phyloP scores from a whole-genome alignment of 2,113 vertebrate species.

The Silurus asotus region DNA sequence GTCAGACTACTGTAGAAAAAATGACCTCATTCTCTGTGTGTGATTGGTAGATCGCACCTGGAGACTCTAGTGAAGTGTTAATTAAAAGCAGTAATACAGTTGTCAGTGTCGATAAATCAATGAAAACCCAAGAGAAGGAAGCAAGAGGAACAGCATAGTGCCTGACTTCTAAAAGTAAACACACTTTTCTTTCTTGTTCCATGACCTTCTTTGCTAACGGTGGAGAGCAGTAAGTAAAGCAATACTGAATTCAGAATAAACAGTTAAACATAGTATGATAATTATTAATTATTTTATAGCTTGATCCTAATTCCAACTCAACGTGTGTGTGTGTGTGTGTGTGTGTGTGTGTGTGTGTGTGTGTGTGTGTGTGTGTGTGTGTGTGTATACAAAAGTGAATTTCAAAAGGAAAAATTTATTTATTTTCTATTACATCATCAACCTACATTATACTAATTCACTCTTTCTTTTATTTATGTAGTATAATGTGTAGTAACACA shows the following conservation, averaged over 20 bases:
- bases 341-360: background rate
- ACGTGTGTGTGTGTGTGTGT: background rate
- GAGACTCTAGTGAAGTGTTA: conserved; percentile 66
- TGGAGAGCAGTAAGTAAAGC: background rate
- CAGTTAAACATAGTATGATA: background rate
- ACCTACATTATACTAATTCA: no score
- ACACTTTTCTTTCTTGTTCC: background rate
- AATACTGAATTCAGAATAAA: background rate
- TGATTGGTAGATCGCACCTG: conserved; percentile 69
- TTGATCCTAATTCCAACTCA: background rate
- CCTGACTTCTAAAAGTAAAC: conserved; percentile 49
- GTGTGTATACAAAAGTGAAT: no score
- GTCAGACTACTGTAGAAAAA: conserved; percentile 67
- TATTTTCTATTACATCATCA: no score
- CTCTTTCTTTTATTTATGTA: no score
- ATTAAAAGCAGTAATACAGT: conserved; percentile 75
- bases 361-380: conserved; percentile 1
- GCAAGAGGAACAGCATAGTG: conserved; percentile 39
- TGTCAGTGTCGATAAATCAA: conserved; percentile 74
- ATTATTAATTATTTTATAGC: background rate
- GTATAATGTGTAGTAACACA: background rate
- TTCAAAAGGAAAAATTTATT: no score
- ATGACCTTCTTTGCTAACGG: conserved; percentile 3
- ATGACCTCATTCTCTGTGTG: conserved; percentile 68
- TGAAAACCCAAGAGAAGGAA: conserved; percentile 50